A percentile compares a stretch with the other conserved stretches of the same genome.
phyloP scores from a whole-genome alignment of 2,888 invertebrate genomes.

The Cheilosia soror region DNA sequence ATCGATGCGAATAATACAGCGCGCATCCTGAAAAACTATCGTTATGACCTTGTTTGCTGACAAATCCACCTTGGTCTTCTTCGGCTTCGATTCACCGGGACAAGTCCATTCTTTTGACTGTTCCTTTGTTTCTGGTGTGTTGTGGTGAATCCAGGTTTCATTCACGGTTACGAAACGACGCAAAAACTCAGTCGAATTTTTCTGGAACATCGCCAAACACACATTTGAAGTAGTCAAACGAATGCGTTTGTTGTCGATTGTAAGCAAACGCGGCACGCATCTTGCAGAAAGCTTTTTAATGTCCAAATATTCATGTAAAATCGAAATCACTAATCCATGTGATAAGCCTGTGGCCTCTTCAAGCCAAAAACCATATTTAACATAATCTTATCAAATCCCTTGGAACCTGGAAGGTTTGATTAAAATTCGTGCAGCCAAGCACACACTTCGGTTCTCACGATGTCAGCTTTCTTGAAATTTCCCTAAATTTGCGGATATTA shows the following conservation, averaged over 20 bases:
- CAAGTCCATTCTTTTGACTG: constrained; percentile 20
- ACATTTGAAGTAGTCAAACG: background rate
- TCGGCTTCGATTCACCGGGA: constrained; percentile 16
- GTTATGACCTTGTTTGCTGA: constrained; percentile 22
- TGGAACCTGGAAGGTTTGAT: too few species aligned
- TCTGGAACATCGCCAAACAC: background rate
- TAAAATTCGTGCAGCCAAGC: too few species aligned
- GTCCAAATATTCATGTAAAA: too few species aligned
- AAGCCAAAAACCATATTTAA: too few species aligned
- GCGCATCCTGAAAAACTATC: too few species aligned
- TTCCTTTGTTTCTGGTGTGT: constrained; percentile 21
- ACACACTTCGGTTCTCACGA: too few species aligned
- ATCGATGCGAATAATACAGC: too few species aligned
- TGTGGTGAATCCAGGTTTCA: constrained; percentile 12
- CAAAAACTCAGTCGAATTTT: too few species aligned
- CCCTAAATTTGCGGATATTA: constrained; percentile 5
- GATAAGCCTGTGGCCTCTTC: too few species aligned
- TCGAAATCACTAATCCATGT: too few species aligned
- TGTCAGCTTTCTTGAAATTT: background rate
- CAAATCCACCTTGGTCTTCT: constrained; percentile 30
- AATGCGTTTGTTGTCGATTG: constrained; percentile 21
- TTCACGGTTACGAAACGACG: background rate
- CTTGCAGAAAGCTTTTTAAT: too few species aligned
- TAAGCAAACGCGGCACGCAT: constrained; percentile 5
- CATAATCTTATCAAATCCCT: too few species aligned